Base-by-base conservation (phyloP, 2,888 invertebrate species). In the Drosophila anceps region DNA sequence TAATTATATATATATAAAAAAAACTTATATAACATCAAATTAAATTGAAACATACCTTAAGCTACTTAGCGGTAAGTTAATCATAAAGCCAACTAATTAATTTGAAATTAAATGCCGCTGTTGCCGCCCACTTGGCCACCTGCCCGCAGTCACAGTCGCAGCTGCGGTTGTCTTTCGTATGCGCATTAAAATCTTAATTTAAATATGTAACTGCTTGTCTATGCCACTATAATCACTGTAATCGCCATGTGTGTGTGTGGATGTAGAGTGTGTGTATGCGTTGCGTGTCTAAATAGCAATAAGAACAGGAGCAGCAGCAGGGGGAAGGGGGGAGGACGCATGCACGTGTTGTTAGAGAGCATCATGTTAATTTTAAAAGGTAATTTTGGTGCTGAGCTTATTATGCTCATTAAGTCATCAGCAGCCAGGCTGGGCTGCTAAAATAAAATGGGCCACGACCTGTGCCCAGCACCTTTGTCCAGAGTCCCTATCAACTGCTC, bases 391-490 rank as follows among this genome's bases (percentile, higher is more conserved):
- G 76, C 69, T 85, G 81, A 83, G 90, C 90, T 90, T 83, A 87
- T 87, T 88, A 87, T 86, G 79, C 86, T 87, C 87, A 87, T 87
- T 87, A 90, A 87, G 87, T 90, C 87, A 87, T 87, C 90, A 88
- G 78, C 73, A 64, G 54, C 61, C 58, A 39, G 10, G 57, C 12
- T 7, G 46, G 29, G n/a, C 35, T 51, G 50, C 55, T 31, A 39
- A 59, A 69, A 64, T 71, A 71, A 81, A 73, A 76, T 71, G 62
- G 53, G 53, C 53, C 74, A 69, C 69, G 55, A 50, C 71, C 60
- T 46, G 69, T 59, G 58, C 29, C 41, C 65, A 20, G 57, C 43
- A 63, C 54, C 59, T 48, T 46, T 44, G 50, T 54, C 46, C 65
- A 54, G 74, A 44, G 46, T 44, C 46, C 18, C 37, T 39, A 48